Base-by-base conservation (phyloP, 1,140 invertebrate species). In the Marisa cornuarietis region DNA sequence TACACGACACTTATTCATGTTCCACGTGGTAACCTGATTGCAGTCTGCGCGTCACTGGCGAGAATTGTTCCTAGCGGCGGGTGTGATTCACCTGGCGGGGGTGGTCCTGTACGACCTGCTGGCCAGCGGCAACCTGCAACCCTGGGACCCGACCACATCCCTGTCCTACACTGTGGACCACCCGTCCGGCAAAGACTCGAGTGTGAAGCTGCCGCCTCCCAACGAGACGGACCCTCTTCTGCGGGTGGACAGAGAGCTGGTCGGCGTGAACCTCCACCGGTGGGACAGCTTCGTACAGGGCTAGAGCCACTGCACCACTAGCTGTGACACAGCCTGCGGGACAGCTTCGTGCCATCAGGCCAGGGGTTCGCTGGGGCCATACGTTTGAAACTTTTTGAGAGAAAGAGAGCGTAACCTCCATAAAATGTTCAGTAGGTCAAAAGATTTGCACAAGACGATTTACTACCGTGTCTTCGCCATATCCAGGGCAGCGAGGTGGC, bases 91-190 rank as follows among this genome's bases (percentile, higher is more conserved):
- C 65, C 49, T 77, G 63, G 42, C 18, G 6, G 76, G 76, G 18
- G 76, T 77, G n/a, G 10, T 77, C 5, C 76, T 77, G 42, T 77
- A 68, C 65, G 76, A 77, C 76, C 22, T 77, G 42, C 26, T 77
- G 61, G 76, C 76, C 63, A 77, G 76, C 65, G 76, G 76, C 20
- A 31, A 77, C 76, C 14, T 31, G 4, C 76, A 77, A 63, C 76
- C 76, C 22, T 77, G 76, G 76, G 76, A 77, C 65, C 63, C 26
- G 1, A 16, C 24, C 63, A n/a, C 49, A 5, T 22, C 22, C 16
- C 10, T 8, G 61, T 26, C 74, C 42, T 24, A 9, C 61, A 13
- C 22, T 26, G 24, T 65, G 24, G 31, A 49, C 11, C 18, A 68
- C 76, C 2, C 20, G 20, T n/a, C n/a, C 22, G 31, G 8, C 26